These are phyloP conservation scores for Stichodactyla mertensii DNA, from an alignment of 64 coral and sea anemone genomes.

Conservation along the genomic window DNA sequence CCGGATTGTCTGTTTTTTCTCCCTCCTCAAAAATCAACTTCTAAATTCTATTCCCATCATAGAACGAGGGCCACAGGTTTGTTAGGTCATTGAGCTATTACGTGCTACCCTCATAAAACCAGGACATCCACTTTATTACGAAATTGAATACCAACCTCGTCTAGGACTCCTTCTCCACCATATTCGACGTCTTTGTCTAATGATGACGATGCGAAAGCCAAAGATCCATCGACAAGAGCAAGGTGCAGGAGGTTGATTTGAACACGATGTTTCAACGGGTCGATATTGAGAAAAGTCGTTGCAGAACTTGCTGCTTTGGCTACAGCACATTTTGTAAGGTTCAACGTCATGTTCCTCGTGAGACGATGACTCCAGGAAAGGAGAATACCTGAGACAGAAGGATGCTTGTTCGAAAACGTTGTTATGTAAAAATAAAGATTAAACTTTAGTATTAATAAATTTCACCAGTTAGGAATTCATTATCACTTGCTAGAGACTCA, in stretches of 20 bases:
- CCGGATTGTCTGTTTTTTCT: too few species aligned
- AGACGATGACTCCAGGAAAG: background rate
- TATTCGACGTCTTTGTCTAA: background rate
- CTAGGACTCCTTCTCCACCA: background rate
- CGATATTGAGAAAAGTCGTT: conserved; percentile 8
- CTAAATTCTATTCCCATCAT: too few species aligned
- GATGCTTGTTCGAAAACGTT: background rate
- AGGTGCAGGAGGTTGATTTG: background rate
- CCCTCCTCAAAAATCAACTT: too few species aligned
- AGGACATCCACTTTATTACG: too few species aligned
- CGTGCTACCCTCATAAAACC: too few species aligned
- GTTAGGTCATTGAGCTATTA: too few species aligned
- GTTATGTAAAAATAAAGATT: background rate
- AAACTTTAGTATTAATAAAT: too few species aligned
- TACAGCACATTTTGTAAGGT: conserved; percentile 30
- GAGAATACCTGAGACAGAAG: conserved; percentile 30
- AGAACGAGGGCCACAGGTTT: too few species aligned
- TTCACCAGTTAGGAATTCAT: too few species aligned
- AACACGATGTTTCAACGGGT: conserved; percentile 9
- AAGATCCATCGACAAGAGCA: background rate
- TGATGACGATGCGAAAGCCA: background rate
- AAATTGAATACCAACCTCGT: background rate
- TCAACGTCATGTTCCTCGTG: background rate
- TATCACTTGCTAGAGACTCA: too few species aligned
- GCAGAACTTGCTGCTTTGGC: conserved; percentile 13